Evolutionary conservation across 2,888 invertebrate genomes (phyloP), one percentile per base, ranked within the genome.

Genomic region (Epistrophella euchroma): DNA sequence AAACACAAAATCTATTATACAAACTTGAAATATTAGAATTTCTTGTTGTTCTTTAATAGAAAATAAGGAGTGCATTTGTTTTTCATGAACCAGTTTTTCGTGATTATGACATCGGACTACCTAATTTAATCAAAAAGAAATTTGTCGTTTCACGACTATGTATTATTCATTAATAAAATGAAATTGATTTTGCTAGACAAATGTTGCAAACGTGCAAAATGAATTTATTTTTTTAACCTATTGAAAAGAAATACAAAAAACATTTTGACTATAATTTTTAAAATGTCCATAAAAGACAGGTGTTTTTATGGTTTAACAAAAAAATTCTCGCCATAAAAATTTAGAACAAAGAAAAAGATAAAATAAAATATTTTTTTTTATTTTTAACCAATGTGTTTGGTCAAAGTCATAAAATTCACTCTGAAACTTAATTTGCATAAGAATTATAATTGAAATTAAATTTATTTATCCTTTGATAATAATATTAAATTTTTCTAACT

Each of bases 1-100:
- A 50, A 50, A 35, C 60, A 66, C 68, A 68, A 80, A 52, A 80
- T 68, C 35, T 80, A 68, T 28, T n/a, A 15, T 60, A 45, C 73
- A 45, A 80, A 80, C 79, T 56, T 45, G 55, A 64, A 19, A 55
- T 32, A 17, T 13, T 2, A 17, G n/a, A 43, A 37, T 60, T 60
- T 22, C 19, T 64, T 64, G 2, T 17, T 45, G 15, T n/a, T 43
- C 6, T 40, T 64, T 32, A 7, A 60, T 40, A n/a, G 2, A 40
- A 22, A n/a, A 25, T 40, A 4, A 13, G 10, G 15, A 25, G 45
- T 64, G 11, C n/a, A 64, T 64, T 64, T 64, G 17, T 64, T 64
- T 43, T 28, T 45, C 6, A 7, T 10, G 0, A 64, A 64, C 45
- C 17, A 64, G 64, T 64, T 64, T 64, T 45, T 64, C n/a, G 10